phyloP scores from a whole-genome alignment of 2,888 invertebrate genomes.

The Iselma pallidipennis region DNA sequence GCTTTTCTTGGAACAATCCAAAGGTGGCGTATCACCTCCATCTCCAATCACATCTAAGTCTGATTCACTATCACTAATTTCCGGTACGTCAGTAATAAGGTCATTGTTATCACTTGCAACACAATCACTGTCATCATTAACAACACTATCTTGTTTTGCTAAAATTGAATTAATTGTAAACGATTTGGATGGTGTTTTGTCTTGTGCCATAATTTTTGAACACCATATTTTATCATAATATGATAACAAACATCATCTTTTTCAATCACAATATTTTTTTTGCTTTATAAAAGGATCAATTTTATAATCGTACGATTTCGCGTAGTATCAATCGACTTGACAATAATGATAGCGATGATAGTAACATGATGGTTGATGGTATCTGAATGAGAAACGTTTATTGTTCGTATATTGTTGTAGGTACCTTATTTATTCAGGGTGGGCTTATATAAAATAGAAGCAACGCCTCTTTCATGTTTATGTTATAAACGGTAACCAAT shows the following conservation, averaged over 20 bases:
- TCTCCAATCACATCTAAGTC: constrained; percentile 80
- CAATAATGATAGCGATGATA: neutral
- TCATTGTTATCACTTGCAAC: constrained; percentile 34
- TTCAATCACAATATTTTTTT: neutral
- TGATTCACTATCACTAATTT: constrained; percentile 68
- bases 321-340: neutral
- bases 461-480: constrained; percentile 35
- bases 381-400: neutral
- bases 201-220: constrained; percentile 57
- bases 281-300: neutral
- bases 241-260: constrained; percentile 1
- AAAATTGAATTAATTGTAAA: constrained; percentile 83
- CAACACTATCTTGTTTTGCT: constrained; percentile 61
- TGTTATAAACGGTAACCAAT: constrained; percentile 22
- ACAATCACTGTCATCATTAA: constrained; percentile 16
- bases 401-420: constrained; percentile 9
- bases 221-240: constrained; percentile 6
- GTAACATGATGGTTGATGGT: constrained; percentile 13
- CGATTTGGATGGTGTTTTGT: constrained; percentile 64
- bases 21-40: constrained; percentile 62
- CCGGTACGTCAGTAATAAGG: constrained; percentile 42
- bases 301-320: neutral
- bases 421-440: constrained; percentile 25
- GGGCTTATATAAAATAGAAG: constrained; percentile 35
- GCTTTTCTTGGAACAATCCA: constrained; percentile 66